These are phyloP conservation scores for Acrocera orbiculus DNA, from an alignment of 2,888 invertebrate species.

Conservation along the genomic window DNA sequence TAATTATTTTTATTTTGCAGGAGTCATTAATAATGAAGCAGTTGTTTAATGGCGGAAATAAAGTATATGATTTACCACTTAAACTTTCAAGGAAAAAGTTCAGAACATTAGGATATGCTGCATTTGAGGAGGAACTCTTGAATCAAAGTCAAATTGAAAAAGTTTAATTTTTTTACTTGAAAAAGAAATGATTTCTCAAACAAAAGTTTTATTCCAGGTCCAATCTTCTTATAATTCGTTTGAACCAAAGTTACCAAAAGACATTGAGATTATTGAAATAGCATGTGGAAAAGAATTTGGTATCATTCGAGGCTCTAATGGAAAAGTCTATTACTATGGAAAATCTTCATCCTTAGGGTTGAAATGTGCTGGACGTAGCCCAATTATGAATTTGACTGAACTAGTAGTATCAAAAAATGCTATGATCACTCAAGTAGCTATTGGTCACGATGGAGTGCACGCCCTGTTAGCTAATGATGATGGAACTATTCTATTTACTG, in stretches of 20 bases:
- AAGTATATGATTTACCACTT: slow-evolving; percentile 44
- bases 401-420: slow-evolving; percentile 51
- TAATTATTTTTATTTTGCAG: slow-evolving; percentile 26
- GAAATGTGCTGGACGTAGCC: slow-evolving; percentile 37
- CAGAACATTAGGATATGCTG: slow-evolving; percentile 53
- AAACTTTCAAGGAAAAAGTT: slow-evolving; percentile 65
- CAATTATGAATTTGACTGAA: slow-evolving; percentile 33
- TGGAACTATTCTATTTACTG: slow-evolving; percentile 70
- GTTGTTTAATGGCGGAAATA: slow-evolving; percentile 33
- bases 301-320: slow-evolving; percentile 62
- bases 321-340: slow-evolving; percentile 78
- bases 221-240: slow-evolving; percentile 37
- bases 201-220: slow-evolving; percentile 24
- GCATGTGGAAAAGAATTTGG: slow-evolving; percentile 83
- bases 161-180: slow-evolving; percentile 7
- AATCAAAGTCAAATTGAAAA: slow-evolving; percentile 31
- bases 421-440: slow-evolving; percentile 57
- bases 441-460: slow-evolving; percentile 89
- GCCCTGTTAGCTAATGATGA: slow-evolving; percentile 82
- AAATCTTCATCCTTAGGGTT: slow-evolving; percentile 74
- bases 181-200: background rate
- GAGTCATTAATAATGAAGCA: slow-evolving; percentile 66
- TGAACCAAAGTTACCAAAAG: slow-evolving; percentile 42
- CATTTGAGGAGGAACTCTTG: slow-evolving; percentile 48
- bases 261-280: slow-evolving; percentile 63